Percentiles rank a stretch among this genome's conserved stretches.
phyloP scores from a whole-genome alignment of 1,140 invertebrate species.

The Trialeurodes vaporariorum region DNA sequence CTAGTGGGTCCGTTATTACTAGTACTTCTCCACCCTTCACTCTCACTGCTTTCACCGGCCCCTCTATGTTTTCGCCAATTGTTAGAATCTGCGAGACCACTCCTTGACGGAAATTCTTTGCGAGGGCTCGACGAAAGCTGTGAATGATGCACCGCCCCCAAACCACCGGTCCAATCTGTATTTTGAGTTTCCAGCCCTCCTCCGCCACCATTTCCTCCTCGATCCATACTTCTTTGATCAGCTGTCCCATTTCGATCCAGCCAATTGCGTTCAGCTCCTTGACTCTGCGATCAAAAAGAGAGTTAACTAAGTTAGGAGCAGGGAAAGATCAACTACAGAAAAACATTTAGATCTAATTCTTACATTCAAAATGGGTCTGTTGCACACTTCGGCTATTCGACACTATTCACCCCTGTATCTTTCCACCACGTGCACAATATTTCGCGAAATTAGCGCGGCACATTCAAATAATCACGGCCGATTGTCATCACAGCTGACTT shows the following conservation, averaged over 20 bases:
- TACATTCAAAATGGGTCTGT: too few species aligned
- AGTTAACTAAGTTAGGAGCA: too few species aligned
- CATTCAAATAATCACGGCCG: too few species aligned
- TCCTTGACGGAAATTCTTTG: conserved; percentile 27
- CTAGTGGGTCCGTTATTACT: conserved; percentile 14
- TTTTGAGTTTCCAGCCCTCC: conserved; percentile 23
- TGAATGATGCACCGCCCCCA: background rate
- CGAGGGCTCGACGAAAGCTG: background rate
- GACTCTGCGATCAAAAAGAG: too few species aligned
- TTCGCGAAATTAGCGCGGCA: too few species aligned
- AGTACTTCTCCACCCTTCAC: conserved; percentile 46
- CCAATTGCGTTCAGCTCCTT: conserved; percentile 38
- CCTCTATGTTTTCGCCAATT: conserved; percentile 47
- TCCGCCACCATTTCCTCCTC: conserved; percentile 30
- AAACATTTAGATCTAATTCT: too few species aligned
- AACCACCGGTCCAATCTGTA: conserved; percentile 44
- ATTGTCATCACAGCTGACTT: too few species aligned
- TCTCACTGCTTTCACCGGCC: conserved; percentile 35
- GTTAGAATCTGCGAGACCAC: conserved; percentile 41
- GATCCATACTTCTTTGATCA: conserved; percentile 26
- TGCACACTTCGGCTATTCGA: too few species aligned
- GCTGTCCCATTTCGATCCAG: conserved; percentile 40
- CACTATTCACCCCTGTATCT: too few species aligned
- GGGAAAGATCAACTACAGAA: too few species aligned
- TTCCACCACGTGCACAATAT: too few species aligned